Evolutionary conservation across 1,140 invertebrate genomes (phyloP).

Genomic region (Drosophila quadrilineata): DNA sequence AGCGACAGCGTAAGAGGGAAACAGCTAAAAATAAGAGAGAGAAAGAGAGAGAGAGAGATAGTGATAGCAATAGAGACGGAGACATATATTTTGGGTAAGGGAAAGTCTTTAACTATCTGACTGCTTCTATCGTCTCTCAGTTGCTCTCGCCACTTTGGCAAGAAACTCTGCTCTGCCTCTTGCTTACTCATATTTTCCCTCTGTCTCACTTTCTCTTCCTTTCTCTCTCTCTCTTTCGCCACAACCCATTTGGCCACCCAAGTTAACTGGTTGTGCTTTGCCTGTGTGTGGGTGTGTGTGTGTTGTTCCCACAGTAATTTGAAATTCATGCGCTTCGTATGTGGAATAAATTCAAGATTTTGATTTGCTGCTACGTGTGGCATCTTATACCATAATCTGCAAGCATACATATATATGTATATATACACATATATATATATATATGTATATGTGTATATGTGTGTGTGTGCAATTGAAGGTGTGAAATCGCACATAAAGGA

Average conservation of each 20-base stretch:
- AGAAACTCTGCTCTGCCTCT: neutral
- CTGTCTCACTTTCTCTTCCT: neutral
- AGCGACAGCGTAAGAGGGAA: neutral
- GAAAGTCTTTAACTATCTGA: conserved; percentile 22
- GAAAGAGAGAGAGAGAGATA: neutral
- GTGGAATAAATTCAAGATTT: conserved; percentile 81
- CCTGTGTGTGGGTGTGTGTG: conserved; percentile 15
- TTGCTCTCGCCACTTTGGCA: neutral
- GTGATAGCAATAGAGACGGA: neutral
- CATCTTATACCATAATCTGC: conserved; percentile 25
- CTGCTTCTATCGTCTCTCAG: neutral
- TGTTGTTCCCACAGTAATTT: conserved; percentile 77
- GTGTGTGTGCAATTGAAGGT: conserved; percentile 63
- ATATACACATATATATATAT: no score
- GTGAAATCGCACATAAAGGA: conserved; percentile 76
- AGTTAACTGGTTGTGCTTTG: conserved; percentile 7
- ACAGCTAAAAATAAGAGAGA: neutral
- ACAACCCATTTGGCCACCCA: no score
- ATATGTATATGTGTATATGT: neutral
- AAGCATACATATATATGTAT: no score
- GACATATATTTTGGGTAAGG: conserved; percentile 5
- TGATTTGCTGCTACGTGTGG: conserved; percentile 76
- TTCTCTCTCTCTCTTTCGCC: neutral
- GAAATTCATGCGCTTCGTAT: conserved; percentile 81
- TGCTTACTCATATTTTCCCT: neutral